Conservation (phyloP, 2,888 invertebrate species). For the Orthosia cruda region DNA sequence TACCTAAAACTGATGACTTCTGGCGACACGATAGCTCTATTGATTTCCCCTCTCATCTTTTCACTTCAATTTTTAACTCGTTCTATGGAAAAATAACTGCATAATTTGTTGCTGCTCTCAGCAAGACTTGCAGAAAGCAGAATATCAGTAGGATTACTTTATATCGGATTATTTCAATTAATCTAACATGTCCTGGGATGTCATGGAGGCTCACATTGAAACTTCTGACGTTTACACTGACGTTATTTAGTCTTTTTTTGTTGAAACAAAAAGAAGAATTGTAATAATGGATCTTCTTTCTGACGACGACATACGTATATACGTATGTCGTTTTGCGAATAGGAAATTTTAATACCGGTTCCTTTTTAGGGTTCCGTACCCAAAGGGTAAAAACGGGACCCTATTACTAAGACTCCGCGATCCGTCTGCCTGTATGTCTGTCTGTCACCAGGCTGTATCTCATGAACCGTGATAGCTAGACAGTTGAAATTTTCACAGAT, state of each 20-base stretch:
- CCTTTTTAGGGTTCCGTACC: too few relatives aligned
- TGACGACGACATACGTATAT: too few relatives aligned
- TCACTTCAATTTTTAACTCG: constrained; percentile 76
- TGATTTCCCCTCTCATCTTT: constrained; percentile 81
- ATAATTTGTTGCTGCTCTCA: constrained; percentile 58
- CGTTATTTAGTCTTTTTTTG: background rate
- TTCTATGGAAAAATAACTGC: constrained; percentile 38
- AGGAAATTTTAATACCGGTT: too few relatives aligned
- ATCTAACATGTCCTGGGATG: constrained; percentile 42
- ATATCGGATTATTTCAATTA: constrained; percentile 27
- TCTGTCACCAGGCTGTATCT: too few relatives aligned
- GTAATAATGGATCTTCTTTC: constrained; percentile 17
- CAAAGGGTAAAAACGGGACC: too few relatives aligned
- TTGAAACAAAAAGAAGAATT: constrained; percentile 25
- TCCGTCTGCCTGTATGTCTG: too few relatives aligned
- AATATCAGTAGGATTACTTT: constrained; percentile 19
- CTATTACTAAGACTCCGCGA: too few relatives aligned
- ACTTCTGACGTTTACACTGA: constrained; percentile 28
- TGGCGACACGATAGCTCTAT: constrained; percentile 79
- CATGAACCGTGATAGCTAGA: too few relatives aligned
- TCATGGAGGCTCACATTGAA: background rate
- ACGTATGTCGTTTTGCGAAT: too few relatives aligned
- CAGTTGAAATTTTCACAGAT: too few relatives aligned
- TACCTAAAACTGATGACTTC: constrained; percentile 82
- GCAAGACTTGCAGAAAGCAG: constrained; percentile 67